A percentile compares a stretch with the other conserved stretches of the same genome.
Conservation (phyloP, 2,113 vertebrate genomes). For the Tretioscincus oriximinensis region DNA sequence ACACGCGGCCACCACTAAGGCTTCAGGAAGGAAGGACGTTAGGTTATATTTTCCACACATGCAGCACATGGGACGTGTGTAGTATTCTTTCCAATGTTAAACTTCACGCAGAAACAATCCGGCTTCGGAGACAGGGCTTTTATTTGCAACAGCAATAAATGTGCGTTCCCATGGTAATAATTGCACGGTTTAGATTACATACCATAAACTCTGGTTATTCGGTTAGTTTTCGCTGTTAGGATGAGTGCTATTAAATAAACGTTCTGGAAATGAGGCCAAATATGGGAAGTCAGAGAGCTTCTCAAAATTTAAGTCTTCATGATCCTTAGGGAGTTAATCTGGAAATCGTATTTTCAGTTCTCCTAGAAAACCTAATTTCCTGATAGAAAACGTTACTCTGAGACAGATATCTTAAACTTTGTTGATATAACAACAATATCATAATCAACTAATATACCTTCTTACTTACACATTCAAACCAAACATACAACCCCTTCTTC, state of each 20-base stretch:
- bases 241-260: background rate
- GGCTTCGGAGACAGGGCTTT: background rate
- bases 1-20: background rate
- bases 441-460: no score
- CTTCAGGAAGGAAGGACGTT: conserved; percentile 17
- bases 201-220: background rate
- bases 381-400: no score
- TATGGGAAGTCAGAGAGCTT: background rate
- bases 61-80: background rate
- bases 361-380: no score
- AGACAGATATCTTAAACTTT: no score
- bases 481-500: no score
- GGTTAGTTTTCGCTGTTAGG: background rate
- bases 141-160: conserved; percentile 23
- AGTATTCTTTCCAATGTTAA: conserved; percentile 11
- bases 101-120: conserved; percentile 24
- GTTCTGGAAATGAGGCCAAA: background rate
- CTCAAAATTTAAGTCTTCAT: no score
- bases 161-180: conserved; percentile 12
- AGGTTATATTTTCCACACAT: conserved; percentile 25
- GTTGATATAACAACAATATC: no score
- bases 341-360: no score
- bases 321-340: no score
- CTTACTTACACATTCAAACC: no score
- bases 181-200: background rate